Percentiles rank a stretch among this genome's conserved stretches.
These are phyloP conservation scores for Hyalella azteca DNA, from an alignment of 2,888 invertebrate genomes.

Conservation along the genomic window DNA sequence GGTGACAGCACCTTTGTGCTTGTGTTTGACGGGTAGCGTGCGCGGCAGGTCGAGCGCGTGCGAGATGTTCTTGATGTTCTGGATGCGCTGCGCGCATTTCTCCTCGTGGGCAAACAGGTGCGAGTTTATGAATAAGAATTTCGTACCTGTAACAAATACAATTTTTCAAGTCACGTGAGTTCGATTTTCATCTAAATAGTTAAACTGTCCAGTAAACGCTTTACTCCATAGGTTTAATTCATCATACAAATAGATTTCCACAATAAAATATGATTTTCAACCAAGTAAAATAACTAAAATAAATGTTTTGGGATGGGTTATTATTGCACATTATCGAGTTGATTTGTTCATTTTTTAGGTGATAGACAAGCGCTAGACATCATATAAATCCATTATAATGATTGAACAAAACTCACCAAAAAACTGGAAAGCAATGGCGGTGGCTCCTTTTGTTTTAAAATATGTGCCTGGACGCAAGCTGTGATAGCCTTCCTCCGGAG, in stretches of 20 bases:
- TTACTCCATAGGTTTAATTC: no score
- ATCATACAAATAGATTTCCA: no score
- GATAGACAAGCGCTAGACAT: no score
- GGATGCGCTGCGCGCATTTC: slow-evolving; percentile 84
- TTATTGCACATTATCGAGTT: no score
- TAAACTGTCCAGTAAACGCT: no score
- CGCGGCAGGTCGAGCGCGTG: slow-evolving; percentile 82
- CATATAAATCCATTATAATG: no score
- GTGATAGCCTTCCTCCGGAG: slow-evolving; percentile 84
- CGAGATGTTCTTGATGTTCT: slow-evolving; percentile 83
- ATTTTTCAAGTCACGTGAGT: no score
- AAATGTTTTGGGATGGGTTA: no score
- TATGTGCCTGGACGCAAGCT: slow-evolving; percentile 88
- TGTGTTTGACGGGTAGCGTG: slow-evolving; percentile 75
- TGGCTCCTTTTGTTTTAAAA: slow-evolving; percentile 87
- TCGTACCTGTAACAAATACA: slow-evolving; percentile 68
- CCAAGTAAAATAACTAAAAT: no score
- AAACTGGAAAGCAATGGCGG: slow-evolving; percentile 87
- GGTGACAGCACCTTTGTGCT: slow-evolving; percentile 63
- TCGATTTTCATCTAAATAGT: neutral
- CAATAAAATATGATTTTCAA: no score
- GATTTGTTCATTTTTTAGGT: no score
- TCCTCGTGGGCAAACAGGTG: slow-evolving; percentile 90
- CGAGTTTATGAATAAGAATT: slow-evolving; percentile 92
- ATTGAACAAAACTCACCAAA: slow-evolving; percentile 84